Base-by-base conservation (phyloP, 2,113 vertebrate species). In the Microtus oregoni region DNA sequence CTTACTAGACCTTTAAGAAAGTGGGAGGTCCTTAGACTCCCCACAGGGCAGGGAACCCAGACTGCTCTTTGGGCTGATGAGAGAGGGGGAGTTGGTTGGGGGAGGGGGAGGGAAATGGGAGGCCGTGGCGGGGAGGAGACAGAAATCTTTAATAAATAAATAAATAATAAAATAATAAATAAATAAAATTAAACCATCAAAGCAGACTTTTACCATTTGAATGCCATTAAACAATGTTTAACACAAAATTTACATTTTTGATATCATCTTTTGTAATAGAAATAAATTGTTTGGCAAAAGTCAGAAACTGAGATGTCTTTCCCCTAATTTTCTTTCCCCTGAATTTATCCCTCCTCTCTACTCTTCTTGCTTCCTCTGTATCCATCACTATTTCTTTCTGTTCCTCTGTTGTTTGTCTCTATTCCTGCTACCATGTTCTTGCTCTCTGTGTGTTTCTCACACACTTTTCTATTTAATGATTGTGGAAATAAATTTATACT, bases 151-250 rank as follows among this genome's bases (percentile, higher is more conserved):
- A 50, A 50, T 50, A 50, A 50, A 50, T 50, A 50, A 50, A 50
- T 50, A 50, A 50, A 44, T 44, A 44, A 44, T 55, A 55, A 55
- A 58, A 55, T 4, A 58, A 58, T 19, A 58, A 55, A 17, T 17
- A 55, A 55, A 55, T 55, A 19, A 58, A 58, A 58, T 55, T 6
- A 88, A 98, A 73, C 1, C 7, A 68, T 67, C 30, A 41, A 94
- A 67, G 2, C n/a, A 75, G 32, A 24, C 0, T 30, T 78, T 35
- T 70, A 73, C 58, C 83, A 38, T 38, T 96, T 96, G 77, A 96
- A 88, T 88, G 38, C 88, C 44, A 94, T 93, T 88, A 88, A 96
- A 44, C 38, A 79, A 95, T 70, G 76, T 68, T 7, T 82, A 97
- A 73, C 79, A 61, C 41, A 58, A 97, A 93, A 91, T 91, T 87